A percentile compares a stretch with the other conserved stretches of the same genome.
Conservation (phyloP, 2,797 vertebrate genomes). For the Enteromius fasciolatus region DNA sequence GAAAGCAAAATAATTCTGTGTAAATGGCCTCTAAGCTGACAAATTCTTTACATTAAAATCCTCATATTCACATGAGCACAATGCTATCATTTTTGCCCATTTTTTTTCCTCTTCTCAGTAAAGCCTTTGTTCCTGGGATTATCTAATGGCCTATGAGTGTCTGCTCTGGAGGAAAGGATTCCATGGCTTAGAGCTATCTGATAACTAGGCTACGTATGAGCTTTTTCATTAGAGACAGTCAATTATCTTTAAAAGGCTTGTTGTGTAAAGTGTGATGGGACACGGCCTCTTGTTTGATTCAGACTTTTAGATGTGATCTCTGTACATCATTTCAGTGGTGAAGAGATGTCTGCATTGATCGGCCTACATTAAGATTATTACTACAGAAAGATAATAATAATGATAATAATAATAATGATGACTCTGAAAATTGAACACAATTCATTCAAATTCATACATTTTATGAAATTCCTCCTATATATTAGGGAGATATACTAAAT, state of each 20-base stretch:
- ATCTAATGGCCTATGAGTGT: not conserved
- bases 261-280: conserved; percentile 56
- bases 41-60: conserved; percentile 3
- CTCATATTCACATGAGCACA: not conserved
- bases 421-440: conserved; percentile 20
- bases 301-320: conserved; percentile 52
- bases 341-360: no score
- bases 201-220: conserved; percentile 62
- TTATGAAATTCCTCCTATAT: not conserved
- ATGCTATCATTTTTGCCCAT: not conserved
- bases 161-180: conserved; percentile 35
- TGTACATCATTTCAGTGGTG: no score
- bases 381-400: no score
- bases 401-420: no score
- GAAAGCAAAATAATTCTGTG: not conserved
- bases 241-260: conserved; percentile 62
- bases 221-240: conserved; percentile 62
- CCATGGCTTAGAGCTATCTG: conserved; percentile 52
- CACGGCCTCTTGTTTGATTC: conserved; percentile 58
- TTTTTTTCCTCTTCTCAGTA: not conserved
- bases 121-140: conserved; percentile 15
- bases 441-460: not conserved
- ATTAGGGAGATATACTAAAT: not conserved
- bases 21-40: not conserved
- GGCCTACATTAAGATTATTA: no score